Evolutionary conservation across 2,113 vertebrate genomes (phyloP), one percentile per base, ranked within the genome.

Genomic region (Dasyornis broadbenti): DNA sequence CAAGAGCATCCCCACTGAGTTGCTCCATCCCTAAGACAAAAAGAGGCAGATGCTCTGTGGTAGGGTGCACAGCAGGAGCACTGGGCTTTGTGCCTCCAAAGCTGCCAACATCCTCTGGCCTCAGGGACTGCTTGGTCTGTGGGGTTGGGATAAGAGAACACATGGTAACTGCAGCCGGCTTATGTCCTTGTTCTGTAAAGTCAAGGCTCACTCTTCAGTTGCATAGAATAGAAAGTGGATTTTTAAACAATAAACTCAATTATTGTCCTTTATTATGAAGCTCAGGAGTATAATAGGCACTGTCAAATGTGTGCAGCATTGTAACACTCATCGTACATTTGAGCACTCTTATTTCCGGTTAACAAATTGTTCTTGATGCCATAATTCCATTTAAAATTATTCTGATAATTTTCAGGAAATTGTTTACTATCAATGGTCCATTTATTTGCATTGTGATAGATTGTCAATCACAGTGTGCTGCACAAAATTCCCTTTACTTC

Each of bases 281-380:
- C 31, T 75, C 26, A 50, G 60, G 35, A 54, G 17, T 16, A 59
- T 19, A 82, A 59, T 5, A 63, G 47, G 28, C 7, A 66, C 15
- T 68, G 35, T 26, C 72, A 84, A 90, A 92, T 11, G 15, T 2
- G 1, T 61, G 19, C 0, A 1, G 31, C 1, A 0, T 13, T 66
- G 35, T 56, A 85, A 37, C 31, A 26, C 6, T 64, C 40, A 76
- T 65, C 0, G 5, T 13, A 53, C 3, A 53, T 56, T 42, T 68
- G 6, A 85, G 28, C 1, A 2, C 18, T 50, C 31, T 66, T 40
- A 82, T 64, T 82, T 72, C n/a, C 54, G 61, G 21, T 39, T 65
- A 92, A 59, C 6, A 76, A 69, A 49, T 44, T 77, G 9, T 27
- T 89, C 68, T 42, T 76, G 33, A 75, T 71, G 31, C 2, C 3